Evolutionary conservation across 2,888 invertebrate species (phyloP).

Genomic region (Himalopsyche kuldschensis): DNA sequence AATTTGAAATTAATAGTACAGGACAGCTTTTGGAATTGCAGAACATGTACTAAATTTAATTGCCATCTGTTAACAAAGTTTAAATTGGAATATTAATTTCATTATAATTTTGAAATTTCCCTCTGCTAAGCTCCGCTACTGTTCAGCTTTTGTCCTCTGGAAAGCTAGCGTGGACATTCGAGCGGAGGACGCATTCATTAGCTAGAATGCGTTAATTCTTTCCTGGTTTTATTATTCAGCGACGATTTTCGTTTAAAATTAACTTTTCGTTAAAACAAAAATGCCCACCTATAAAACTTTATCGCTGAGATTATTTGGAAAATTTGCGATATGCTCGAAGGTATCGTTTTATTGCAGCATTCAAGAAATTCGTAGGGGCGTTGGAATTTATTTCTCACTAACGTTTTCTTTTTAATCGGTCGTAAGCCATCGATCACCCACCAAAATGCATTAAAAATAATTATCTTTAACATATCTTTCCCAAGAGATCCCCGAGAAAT

Average conservation of each 20-base stretch:
- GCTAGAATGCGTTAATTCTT: conserved; percentile 5
- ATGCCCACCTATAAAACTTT: not conserved
- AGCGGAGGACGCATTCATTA: conserved; percentile 15
- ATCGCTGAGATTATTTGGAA: not conserved
- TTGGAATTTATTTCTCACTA: not conserved
- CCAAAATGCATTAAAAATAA: not conserved
- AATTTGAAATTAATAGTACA: too few relatives aligned
- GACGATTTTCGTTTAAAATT: conserved; percentile 1
- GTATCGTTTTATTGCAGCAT: not conserved
- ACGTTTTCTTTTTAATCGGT: not conserved
- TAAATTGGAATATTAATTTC: too few relatives aligned
- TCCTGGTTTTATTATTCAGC: conserved; percentile 8
- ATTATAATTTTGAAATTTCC: too few relatives aligned
- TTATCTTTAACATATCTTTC: too few relatives aligned
- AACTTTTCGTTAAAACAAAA: not conserved
- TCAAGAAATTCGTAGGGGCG: not conserved
- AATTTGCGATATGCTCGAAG: not conserved
- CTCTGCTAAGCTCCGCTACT: too few relatives aligned
- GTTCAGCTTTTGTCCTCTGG: not conserved
- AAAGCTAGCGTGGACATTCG: not conserved
- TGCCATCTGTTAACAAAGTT: too few relatives aligned
- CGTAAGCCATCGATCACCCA: not conserved
- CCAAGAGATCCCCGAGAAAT: too few relatives aligned
- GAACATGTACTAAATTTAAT: too few relatives aligned
- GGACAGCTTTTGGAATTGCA: too few relatives aligned